Percentiles rank a stretch among this genome's conserved stretches.
These are phyloP conservation scores for Euplagia quadripunctaria DNA, from an alignment of 2,888 invertebrate species.

Conservation along the genomic window DNA sequence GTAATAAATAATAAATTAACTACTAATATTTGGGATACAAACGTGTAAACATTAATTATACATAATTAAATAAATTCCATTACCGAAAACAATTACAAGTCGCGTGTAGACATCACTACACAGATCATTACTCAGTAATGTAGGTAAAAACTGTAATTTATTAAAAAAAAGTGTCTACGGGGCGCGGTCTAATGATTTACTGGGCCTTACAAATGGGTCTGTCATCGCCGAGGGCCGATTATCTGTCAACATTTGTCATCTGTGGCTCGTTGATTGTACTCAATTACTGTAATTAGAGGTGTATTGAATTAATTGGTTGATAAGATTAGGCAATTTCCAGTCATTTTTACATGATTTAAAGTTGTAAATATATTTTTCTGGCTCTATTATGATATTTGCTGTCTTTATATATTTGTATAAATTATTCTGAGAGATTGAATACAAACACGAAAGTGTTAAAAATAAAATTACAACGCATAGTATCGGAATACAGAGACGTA, in stretches of 20 bases:
- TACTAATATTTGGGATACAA: neutral
- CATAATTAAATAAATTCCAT: constrained; percentile 22
- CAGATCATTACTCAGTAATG: constrained; percentile 49
- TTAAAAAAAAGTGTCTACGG: constrained; percentile 63
- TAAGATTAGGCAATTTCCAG: constrained; percentile 17
- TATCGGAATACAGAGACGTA: too few species aligned
- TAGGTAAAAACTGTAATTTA: constrained; percentile 58
- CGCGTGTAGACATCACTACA: constrained; percentile 49
- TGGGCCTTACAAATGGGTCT: constrained; percentile 75
- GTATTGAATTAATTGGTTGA: constrained; percentile 41
- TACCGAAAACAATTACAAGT: constrained; percentile 47
- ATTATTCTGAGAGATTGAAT: neutral
- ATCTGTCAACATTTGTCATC: constrained; percentile 80
- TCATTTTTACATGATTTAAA: neutral
- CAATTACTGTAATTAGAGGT: constrained; percentile 69
- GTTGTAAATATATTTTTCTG: neutral
- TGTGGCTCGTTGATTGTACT: constrained; percentile 60
- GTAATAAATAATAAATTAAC: neutral
- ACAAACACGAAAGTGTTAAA: too few species aligned
- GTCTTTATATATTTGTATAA: neutral
- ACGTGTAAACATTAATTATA: neutral
- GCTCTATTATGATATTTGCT: too few species aligned
- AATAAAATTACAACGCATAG: too few species aligned
- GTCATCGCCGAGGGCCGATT: constrained; percentile 74
- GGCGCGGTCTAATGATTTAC: constrained; percentile 73